Conservation (phyloP, 30 jellyfish, hydroid and myxozoan species). For the Aurelia sp. region DNA sequence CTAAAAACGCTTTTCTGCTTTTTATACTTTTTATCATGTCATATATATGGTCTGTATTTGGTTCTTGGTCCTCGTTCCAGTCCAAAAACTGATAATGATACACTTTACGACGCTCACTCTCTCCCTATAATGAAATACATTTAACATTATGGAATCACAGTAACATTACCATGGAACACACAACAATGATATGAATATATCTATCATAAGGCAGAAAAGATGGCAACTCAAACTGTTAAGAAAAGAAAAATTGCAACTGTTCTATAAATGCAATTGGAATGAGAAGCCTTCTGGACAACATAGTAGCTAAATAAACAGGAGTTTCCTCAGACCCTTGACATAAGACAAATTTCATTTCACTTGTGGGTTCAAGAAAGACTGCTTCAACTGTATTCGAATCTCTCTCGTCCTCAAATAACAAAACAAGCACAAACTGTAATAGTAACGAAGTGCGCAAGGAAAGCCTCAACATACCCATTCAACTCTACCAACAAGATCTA, state of each 20-base stretch:
- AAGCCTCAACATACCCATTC: conserved; percentile 55
- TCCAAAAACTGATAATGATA: conserved; percentile 73
- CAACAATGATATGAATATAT: too few relatives aligned
- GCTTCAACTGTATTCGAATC: not conserved
- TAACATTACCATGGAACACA: not conserved
- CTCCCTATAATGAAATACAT: conserved; percentile 59
- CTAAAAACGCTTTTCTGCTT: not conserved
- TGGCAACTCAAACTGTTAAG: too few relatives aligned
- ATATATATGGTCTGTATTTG: conserved; percentile 64
- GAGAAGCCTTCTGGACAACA: too few relatives aligned
- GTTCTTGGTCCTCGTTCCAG: conserved; percentile 77
- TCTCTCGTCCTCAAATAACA: not conserved
- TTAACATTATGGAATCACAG: not conserved
- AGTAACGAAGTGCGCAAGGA: too few relatives aligned
- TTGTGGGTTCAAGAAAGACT: too few relatives aligned
- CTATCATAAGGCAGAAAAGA: too few relatives aligned
- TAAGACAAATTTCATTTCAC: too few relatives aligned
- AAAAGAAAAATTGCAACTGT: too few relatives aligned
- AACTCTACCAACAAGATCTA: conserved; percentile 60
- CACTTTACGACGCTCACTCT: conserved; percentile 64
- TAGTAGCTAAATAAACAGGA: too few relatives aligned
- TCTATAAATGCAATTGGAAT: too few relatives aligned
- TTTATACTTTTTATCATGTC: conserved; percentile 55
- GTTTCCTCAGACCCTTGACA: too few relatives aligned
- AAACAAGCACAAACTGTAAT: not conserved